Base-by-base conservation (phyloP, 2,797 vertebrate genomes). In the Australoheros facetus region DNA sequence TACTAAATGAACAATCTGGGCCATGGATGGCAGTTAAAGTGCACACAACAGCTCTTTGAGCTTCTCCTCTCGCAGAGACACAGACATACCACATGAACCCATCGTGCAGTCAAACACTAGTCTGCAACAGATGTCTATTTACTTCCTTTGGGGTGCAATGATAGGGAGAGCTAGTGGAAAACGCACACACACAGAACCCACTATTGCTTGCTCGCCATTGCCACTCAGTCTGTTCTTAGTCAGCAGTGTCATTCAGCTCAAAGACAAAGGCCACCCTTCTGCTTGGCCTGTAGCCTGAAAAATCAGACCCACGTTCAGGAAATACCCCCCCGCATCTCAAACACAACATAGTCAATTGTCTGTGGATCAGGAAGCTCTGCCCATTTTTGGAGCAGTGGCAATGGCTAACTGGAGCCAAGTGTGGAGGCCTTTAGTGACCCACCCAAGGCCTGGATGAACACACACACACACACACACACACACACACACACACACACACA, bases 181-280 rank as follows among this genome's bases (percentile, higher is more conserved):
- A 85, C 80, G 81, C 80, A 82, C 83, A 81, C 79, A 81, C 87
- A 90, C 86, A 90, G 78, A 87, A 79, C 88, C 83, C 81, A 93
- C 92, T 94, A 1, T 76, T 30, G 4, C 86, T 10, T 66, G 70
- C 89, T 83, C 91, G 92, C 87, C 84, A 55, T 90, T 89, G 86
- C 88, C 88, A 78, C 83, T 80, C 62, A 58, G 85, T 81, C 73
- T 73, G 64, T 83, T 92, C 91, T 91, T 85, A 90, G 84, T 92
- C 93, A 94, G 94, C 92, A 90, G 87, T 90, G 89, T 94, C 89
- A 94, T 95, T 96, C 91, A 94, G 86, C 82, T 78, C 82, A 75
- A 89, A 88, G 90, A 96, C 93, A 95, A 95, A 95, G 93, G 89
- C 91, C 94, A 91, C 92, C 94, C 94, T 95, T 95, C 94, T 94